A percentile compares a stretch with the other conserved stretches of the same genome.
Conservation (phyloP, 2,113 vertebrate species). For the Calyptomena viridis region DNA sequence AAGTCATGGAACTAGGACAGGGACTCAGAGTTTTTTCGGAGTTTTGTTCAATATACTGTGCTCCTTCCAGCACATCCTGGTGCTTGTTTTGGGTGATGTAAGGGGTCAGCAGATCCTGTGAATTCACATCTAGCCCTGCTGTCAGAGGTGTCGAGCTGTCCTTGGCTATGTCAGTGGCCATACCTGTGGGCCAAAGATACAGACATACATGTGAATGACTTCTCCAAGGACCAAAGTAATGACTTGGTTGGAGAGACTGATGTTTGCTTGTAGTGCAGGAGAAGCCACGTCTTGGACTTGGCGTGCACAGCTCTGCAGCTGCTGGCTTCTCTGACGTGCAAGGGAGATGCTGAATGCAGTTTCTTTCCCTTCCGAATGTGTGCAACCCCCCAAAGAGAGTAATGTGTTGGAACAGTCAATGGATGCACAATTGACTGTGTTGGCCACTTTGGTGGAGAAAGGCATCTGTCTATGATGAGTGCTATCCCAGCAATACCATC, state of each 20-base stretch:
- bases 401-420: background rate
- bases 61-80: background rate
- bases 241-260: slow-evolving; percentile 5
- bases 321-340: slow-evolving; percentile 14
- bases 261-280: background rate
- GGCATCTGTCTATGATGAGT: background rate
- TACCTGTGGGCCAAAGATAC: slow-evolving; percentile 28
- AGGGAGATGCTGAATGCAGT: background rate
- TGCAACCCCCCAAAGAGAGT: background rate
- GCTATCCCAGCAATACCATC: background rate
- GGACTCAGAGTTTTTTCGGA: background rate
- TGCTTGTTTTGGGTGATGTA: background rate
- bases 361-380: background rate
- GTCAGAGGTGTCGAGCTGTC: slow-evolving; percentile 10
- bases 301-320: slow-evolving; percentile 19
- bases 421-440: background rate
- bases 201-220: background rate
- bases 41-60: background rate
- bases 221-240: slow-evolving; percentile 3
- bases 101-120: background rate
- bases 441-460: background rate
- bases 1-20: background rate
- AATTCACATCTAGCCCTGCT: background rate
- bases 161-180: background rate
- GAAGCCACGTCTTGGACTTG: slow-evolving; percentile 19